Evolutionary conservation across 1,140 invertebrate genomes (phyloP), one percentile per base, ranked within the genome.

Genomic region (Anastrepha ludens): DNA sequence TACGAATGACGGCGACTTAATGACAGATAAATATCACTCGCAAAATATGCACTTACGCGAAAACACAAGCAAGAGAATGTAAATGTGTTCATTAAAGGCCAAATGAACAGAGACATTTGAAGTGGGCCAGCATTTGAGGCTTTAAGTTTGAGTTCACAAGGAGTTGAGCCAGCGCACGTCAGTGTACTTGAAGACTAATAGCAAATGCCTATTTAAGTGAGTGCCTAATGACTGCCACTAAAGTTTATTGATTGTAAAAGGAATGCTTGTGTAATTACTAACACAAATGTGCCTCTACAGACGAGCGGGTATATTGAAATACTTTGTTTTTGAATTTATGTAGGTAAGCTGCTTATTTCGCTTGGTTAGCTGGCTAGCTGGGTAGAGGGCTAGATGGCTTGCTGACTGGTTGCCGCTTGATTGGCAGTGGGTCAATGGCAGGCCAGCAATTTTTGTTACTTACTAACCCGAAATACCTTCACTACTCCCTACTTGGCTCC

Each of bases 1-100:
- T 62, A 62, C 60, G 15, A 62, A 81, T 58, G 74, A 81, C 50
- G 74, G 47, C 47, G 74, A 81, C 74, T 81, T 81, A 81, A 81
- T 81, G 74, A 55, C 44, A 81, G 74, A 81, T 81, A 81, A 81
- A 81, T 81, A 81, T 81, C 74, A 81, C 41, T 20, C 20, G 50
- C 6, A 81, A 55, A 55, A 55, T 81, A 81, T 81, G 44, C 74
- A 81, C 47, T 62, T 62, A 17, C 13, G 60, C n/a, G n/a, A 62
- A 17, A 17, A 62, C 20, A 55, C 74, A 20, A 15, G 15, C 9
- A 58, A n/a, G n/a, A 55, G 41, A 55, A 13, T 29, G 47, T 55
- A 55, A 81, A 81, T 81, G 74, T 81, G 74, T 55, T 81, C 74
- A 55, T 81, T 81, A 55, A 81, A 55, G 11, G 50, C 2, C 2